Evolutionary conservation across 2,113 vertebrate genomes (phyloP).

Genomic region (Fulica atra): DNA sequence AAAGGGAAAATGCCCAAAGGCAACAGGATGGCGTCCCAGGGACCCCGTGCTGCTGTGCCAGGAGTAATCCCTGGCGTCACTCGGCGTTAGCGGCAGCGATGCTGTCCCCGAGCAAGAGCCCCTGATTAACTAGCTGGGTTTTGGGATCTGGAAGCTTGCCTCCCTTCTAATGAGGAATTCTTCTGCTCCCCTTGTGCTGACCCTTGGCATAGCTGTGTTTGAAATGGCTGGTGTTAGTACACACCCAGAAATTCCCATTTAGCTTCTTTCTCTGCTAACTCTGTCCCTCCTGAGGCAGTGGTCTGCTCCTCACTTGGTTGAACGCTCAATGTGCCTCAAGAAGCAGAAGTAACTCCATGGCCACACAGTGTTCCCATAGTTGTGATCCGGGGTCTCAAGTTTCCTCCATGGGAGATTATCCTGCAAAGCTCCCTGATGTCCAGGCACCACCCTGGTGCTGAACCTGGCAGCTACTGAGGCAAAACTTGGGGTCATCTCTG

Average conservation of each 20-base stretch:
- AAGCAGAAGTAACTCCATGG: neutral
- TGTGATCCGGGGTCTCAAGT: fast-evolving
- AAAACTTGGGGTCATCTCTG: fast-evolving
- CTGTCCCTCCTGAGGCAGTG: fast-evolving
- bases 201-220: neutral
- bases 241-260: neutral
- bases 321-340: neutral
- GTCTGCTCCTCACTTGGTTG: fast-evolving
- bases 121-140: neutral
- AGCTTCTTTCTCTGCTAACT: neutral
- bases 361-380: fast-evolving
- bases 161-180: neutral
- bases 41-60: neutral
- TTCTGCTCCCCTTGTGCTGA: neutral
- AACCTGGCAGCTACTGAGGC: fast-evolving
- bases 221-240: neutral
- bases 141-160: neutral
- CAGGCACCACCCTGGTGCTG: neutral
- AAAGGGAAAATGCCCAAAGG: neutral
- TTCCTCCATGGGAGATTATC: neutral
- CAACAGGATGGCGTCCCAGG: neutral
- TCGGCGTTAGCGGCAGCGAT: neutral
- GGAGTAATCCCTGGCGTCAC: fast-evolving
- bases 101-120: fast-evolving
- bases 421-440: neutral